Base-by-base conservation (phyloP, 2,888 invertebrate genomes). In the Alviniconcha strummeri region DNA sequence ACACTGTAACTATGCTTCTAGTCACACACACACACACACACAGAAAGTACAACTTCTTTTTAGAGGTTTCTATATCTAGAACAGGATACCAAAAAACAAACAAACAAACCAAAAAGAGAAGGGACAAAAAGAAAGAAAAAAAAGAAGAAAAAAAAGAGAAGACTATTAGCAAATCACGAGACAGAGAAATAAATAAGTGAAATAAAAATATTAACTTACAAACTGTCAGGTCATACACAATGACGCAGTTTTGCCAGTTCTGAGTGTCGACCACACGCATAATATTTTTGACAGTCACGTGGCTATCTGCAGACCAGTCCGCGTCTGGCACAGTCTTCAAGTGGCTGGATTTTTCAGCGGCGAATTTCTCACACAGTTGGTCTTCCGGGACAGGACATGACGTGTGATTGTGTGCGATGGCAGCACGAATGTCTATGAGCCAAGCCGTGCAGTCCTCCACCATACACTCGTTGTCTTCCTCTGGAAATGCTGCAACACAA, bases 221-320 rank as follows among this genome's bases (percentile, higher is more conserved):
- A 5, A 13, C 36, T 19, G 11, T 69, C 36, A 55, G 8, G 77
- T 82, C 82, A 77, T 77, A 82, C 13, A 82, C 67, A 13, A 82
- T 77, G 82, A 77, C 77, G 56, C 77, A 82, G 36, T 77, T 69
- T 15, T 19, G 69, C 76, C 82, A 82, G 9, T n/a, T 77, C 19
- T 54, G 67, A 6, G 77, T 69, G 7, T 82, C 69, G 11, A 77
- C 69, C 6, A 77, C 52, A 52, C 75, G 82, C 15, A 77, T 6
- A 17, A 82, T 82, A 19, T 69, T 60, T 55, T 52, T 67, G 54
- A 54, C 77, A 5, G 69, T 82, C 52, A 69, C 76, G 13, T 76
- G 69, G 9, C 6, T 74, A 57, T n/a, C 52, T 4, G 7, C n/a
- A 17, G 11, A 56, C 67, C 82, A 54, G 8, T 69, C 57, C 4